These are phyloP conservation scores for Oscheius sp. DNA, from an alignment of 1,140 invertebrate genomes.

Conservation along the genomic window DNA sequence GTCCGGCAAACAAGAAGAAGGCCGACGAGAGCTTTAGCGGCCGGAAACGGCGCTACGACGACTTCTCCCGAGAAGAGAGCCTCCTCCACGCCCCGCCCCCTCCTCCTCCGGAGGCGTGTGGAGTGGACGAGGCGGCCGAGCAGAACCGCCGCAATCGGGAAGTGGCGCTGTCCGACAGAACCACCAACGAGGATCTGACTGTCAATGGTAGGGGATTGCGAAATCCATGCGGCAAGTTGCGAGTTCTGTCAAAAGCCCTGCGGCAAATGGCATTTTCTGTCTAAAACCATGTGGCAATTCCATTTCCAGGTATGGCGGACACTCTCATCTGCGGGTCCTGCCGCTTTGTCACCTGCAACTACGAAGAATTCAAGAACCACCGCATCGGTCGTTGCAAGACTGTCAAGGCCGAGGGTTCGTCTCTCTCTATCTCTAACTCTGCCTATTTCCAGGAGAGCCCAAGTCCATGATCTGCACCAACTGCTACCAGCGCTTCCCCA, in stretches of 20 bases:
- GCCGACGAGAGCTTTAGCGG: conserved; percentile 1
- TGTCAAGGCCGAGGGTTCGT: not conserved
- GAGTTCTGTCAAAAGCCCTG: too few relatives aligned
- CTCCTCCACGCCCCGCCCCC: too few relatives aligned
- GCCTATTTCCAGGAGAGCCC: conserved; percentile 25
- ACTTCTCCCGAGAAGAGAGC: not conserved
- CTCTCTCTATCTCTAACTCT: not conserved
- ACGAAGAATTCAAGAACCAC: conserved; percentile 30
- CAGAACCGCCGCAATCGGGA: conserved; percentile 17
- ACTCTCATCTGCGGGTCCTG: conserved; percentile 32
- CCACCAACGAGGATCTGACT: conserved; percentile 19
- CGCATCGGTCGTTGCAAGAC: conserved; percentile 18
- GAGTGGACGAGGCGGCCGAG: conserved; percentile 19
- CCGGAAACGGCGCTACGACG: conserved; percentile 19
- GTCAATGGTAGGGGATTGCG: conserved; percentile 19
- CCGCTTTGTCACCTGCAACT: conserved; percentile 32
- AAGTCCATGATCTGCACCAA: conserved; percentile 17
- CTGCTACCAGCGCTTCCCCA: conserved; percentile 29
- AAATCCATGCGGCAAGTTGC: too few relatives aligned
- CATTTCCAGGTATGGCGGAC: conserved; percentile 33
- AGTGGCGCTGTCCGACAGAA: conserved; percentile 13
- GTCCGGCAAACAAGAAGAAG: conserved; percentile 13
- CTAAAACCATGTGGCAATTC: not conserved
- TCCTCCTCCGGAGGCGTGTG: too few relatives aligned
- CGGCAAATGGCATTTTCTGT: too few relatives aligned